Evolutionary conservation across 2,797 vertebrate genomes (phyloP).

Genomic region (Melanotaenia maccullochi): DNA sequence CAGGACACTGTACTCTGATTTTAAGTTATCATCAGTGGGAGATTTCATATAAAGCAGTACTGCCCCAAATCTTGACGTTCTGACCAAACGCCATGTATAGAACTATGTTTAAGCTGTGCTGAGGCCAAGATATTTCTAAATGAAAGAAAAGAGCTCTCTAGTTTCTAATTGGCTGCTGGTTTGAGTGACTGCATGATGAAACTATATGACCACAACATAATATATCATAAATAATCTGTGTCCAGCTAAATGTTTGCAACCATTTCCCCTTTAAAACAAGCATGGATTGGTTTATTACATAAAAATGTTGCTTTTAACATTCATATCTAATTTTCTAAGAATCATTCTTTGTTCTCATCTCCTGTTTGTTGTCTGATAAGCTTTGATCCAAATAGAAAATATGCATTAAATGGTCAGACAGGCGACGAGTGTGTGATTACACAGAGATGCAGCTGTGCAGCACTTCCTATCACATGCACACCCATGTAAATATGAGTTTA

Average conservation of each 20-base stretch:
- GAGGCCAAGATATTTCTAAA: slow-evolving; percentile 11
- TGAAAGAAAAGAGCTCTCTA: slow-evolving; percentile 7
- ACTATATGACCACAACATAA: not conserved
- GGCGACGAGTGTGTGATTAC: slow-evolving; percentile 20
- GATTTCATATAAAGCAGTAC: not conserved
- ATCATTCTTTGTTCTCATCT: not conserved
- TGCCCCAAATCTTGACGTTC: not conserved
- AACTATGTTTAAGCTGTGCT: slow-evolving; percentile 4
- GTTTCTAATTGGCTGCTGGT: not conserved
- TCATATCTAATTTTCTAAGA: slow-evolving; percentile 8
- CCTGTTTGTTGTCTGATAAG: not conserved
- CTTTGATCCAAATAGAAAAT: not conserved
- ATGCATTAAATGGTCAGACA: not conserved
- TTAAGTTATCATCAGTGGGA: not conserved
- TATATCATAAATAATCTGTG: not conserved
- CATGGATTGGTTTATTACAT: not conserved
- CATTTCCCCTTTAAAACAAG: not conserved
- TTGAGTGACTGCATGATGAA: not conserved
- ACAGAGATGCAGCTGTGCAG: not conserved
- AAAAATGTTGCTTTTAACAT: not conserved
- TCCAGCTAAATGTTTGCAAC: not conserved
- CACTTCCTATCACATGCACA: not conserved
- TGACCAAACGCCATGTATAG: no score
- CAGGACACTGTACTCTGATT: slow-evolving; percentile 1
- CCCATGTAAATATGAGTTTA: not conserved